These are phyloP conservation scores for Omphaloscelis lunosa DNA, from an alignment of 2,888 invertebrate species.

Conservation along the genomic window DNA sequence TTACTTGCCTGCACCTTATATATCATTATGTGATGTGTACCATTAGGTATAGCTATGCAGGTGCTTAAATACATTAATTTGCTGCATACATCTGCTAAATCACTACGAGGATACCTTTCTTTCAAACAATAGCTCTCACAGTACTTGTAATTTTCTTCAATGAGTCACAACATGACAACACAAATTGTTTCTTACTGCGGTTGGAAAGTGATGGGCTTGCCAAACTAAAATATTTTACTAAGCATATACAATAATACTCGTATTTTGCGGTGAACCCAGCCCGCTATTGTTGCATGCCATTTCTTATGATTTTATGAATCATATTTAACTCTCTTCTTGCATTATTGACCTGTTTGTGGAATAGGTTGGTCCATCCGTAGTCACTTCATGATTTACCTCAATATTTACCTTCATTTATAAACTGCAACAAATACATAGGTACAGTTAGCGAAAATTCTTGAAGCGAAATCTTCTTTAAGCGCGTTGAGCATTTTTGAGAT, in stretches of 20 bases:
- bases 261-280: constrained; percentile 27
- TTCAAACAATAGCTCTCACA: constrained; percentile 5
- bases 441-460: no score
- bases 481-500: no score
- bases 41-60: background rate
- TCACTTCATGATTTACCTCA: background rate
- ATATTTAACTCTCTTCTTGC: background rate
- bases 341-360: background rate
- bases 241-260: background rate
- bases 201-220: constrained; percentile 40
- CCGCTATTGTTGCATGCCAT: constrained; percentile 31
- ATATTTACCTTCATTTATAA: background rate
- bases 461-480: no score
- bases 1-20: no score
- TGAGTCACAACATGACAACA: background rate
- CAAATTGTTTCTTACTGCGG: constrained; percentile 23
- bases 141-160: constrained; percentile 6
- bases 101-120: background rate
- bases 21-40: no score
- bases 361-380: background rate
- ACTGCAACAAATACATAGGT: no score
- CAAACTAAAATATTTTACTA: constrained; percentile 5
- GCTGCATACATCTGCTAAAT: background rate
- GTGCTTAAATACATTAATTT: background rate
- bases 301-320: constrained; percentile 8